These are phyloP conservation scores for Meloidogyne floridensis DNA, from an alignment of 1,140 invertebrate genomes.

Conservation along the genomic window DNA sequence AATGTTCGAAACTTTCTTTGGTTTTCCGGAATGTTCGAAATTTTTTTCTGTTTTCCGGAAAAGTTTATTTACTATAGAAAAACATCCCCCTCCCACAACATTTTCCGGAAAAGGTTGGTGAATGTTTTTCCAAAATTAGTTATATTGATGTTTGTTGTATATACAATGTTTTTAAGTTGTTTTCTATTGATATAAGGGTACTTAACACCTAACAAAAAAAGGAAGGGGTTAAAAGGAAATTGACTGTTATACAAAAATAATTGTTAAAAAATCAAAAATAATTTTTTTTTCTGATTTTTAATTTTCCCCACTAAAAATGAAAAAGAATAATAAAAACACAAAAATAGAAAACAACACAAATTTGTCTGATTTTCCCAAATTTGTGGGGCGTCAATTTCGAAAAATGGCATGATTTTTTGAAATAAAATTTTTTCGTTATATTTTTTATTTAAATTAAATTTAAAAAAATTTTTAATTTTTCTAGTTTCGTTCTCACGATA, in stretches of 20 bases:
- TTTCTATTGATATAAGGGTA: neutral
- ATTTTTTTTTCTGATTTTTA: neutral
- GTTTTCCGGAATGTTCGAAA: no score
- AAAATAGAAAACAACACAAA: neutral
- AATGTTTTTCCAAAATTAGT: neutral
- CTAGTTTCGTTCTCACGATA: conserved; percentile 54
- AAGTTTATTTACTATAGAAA: neutral
- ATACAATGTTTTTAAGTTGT: neutral
- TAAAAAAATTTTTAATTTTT: conserved; percentile 31
- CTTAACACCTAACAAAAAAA: neutral
- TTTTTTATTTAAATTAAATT: neutral
- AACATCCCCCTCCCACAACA: no score
- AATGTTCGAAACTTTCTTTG: no score
- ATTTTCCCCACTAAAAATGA: neutral
- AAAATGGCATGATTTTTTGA: conserved; percentile 4
- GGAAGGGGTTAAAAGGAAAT: neutral
- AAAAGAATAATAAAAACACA: neutral
- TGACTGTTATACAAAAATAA: neutral
- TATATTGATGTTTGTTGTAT: neutral
- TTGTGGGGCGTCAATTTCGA: neutral
- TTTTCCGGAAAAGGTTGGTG: neutral
- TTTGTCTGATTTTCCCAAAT: neutral
- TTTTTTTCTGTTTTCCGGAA: neutral
- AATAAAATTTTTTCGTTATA: neutral
- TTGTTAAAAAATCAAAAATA: neutral